Conservation (phyloP, 2,797 vertebrate species). For the Spondyliosoma cantharus region DNA sequence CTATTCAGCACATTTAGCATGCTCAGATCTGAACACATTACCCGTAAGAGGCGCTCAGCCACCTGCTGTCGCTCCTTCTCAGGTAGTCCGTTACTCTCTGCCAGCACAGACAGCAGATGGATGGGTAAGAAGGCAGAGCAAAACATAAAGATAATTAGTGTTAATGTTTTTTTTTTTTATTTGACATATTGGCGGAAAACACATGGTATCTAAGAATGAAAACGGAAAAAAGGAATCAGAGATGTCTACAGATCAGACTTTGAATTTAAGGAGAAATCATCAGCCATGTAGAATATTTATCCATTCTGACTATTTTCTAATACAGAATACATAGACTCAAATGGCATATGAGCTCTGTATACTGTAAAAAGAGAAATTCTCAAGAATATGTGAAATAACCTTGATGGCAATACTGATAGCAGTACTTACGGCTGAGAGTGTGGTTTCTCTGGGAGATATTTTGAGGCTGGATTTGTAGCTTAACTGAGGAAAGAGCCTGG, state of each 20-base stretch:
- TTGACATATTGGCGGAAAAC: slow-evolving; percentile 21
- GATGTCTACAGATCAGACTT: slow-evolving; percentile 8
- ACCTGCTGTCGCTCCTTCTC: slow-evolving; percentile 99
- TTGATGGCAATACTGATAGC: slow-evolving; percentile 53
- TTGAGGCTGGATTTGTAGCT: slow-evolving; percentile 88
- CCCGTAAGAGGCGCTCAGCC: slow-evolving; percentile 93
- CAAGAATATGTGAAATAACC: background rate
- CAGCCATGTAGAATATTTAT: background rate
- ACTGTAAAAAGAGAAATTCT: background rate
- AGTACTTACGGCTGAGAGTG: slow-evolving; percentile 87
- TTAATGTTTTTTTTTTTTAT: slow-evolving; percentile 10
- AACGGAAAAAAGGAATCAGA: slow-evolving; percentile 6
- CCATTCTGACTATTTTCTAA: no score
- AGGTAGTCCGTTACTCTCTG: slow-evolving; percentile 90
- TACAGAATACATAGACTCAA: no score
- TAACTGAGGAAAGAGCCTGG: slow-evolving; percentile 77
- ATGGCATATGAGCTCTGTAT: no score
- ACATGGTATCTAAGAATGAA: background rate
- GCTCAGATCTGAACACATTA: slow-evolving; percentile 96
- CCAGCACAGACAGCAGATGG: slow-evolving; percentile 45
- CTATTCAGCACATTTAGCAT: slow-evolving; percentile 92
- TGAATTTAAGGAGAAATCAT: background rate
- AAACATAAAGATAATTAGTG: slow-evolving; percentile 35
- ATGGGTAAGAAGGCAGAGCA: slow-evolving; percentile 26
- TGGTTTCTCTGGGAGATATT: slow-evolving; percentile 91